Base-by-base conservation (phyloP, 2,113 vertebrate species). In the Silurus glanis region DNA sequence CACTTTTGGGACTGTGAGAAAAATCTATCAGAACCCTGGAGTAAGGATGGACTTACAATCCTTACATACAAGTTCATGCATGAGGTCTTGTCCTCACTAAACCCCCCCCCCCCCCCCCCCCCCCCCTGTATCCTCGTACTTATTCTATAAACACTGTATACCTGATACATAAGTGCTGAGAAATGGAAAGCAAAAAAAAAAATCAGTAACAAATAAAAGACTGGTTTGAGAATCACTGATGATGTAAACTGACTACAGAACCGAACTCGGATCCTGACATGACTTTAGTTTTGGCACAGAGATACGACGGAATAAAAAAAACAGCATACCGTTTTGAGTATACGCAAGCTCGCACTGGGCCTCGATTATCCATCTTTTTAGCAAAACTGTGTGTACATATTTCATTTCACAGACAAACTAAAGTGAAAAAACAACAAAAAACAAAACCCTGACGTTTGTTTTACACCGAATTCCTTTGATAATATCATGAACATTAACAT, bases 241-340 rank as follows among this genome's bases (percentile, higher is more conserved):
- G 62, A 64, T 61, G 78, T 80, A 61, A 86, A 89, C n/a, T 28
- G 28, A 83, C 16, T 51, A 0, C 37, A 84, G 28, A 13, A 83
- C 37, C 78, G 53, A 19, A 23, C n/a, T 19, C 64, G 55, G 61
- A 67, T 55, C 58, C 51, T 61, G 62, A 69, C 62, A 76, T n/a
- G 75, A 83, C 64, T 14, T 55, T 9, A 23, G 25, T 61, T 80
- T 89, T 87, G 88, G 88, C 88, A 85, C 88, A 80, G 64, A 80
- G 85, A 17, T 21, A 45, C 56, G 37, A 19, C 16, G 47, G 17
- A 74, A 59, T 74, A 8, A 51, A 69, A 69, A 19, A 51, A 71
- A 13, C 0, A 66, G 83, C 58, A 10, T 17, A 51, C n/a, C 12
- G 71, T 19, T 9, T 28, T 9, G 78, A 19, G 9, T 59, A 6